Conservation (phyloP, 2,888 invertebrate species). For the Tanypteryx hageni region DNA sequence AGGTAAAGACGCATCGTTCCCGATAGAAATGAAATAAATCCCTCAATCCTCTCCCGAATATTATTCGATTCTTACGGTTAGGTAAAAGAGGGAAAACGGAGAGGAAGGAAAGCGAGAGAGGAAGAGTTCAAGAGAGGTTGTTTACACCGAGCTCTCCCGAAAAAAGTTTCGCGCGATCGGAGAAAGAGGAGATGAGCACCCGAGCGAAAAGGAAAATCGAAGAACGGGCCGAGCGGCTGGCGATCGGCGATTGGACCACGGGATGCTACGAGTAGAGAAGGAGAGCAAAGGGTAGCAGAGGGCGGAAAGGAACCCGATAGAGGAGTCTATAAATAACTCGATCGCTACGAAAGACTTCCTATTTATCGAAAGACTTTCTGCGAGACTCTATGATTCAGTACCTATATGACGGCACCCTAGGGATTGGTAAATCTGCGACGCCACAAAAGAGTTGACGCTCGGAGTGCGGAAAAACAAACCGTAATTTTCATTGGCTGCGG, state of each 20-base stretch:
- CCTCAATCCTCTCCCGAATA: no score
- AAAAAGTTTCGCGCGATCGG: not conserved
- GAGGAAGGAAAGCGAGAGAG: not conserved
- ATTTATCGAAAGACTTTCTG: slow-evolving; percentile 7
- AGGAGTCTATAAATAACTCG: not conserved
- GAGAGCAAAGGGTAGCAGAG: not conserved
- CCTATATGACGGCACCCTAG: no score
- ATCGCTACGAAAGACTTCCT: not conserved
- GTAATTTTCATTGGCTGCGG: no score
- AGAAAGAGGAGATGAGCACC: not conserved
- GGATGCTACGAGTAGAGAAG: no score
- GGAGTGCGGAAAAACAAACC: no score
- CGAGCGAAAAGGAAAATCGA: not conserved
- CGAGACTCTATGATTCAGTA: not conserved
- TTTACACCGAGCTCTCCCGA: slow-evolving; percentile 1
- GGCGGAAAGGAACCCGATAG: not conserved
- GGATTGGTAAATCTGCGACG: no score
- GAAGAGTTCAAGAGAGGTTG: slow-evolving; percentile 13
- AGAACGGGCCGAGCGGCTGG: not conserved
- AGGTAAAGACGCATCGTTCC: no score
- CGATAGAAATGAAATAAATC: no score
- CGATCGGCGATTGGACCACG: not conserved
- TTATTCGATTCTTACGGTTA: no score
- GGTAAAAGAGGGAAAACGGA: no score
- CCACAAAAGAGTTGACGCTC: no score